These are phyloP conservation scores for Diabrotica virgifera DNA, from an alignment of 1,140 invertebrate genomes.

Conservation along the genomic window DNA sequence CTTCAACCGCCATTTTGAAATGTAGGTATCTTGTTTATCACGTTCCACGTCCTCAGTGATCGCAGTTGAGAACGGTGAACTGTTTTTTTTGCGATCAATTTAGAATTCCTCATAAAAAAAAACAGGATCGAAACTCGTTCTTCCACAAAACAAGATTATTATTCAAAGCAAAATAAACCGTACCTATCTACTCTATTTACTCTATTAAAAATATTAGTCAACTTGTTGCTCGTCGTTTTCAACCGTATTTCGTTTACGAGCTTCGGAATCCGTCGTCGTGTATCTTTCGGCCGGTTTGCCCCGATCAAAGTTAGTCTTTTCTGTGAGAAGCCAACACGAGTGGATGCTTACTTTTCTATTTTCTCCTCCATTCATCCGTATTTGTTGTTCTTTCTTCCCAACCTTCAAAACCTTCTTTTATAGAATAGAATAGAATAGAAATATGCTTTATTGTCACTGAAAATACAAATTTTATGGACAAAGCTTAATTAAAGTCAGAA, in stretches of 20 bases:
- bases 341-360: too few relatives aligned
- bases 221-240: constrained; percentile 23
- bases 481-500: too few relatives aligned
- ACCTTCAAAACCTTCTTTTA: too few relatives aligned
- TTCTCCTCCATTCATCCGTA: too few relatives aligned
- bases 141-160: constrained; percentile 20
- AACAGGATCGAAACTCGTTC: constrained; percentile 20
- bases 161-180: constrained; percentile 16
- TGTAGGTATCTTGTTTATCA: neutral
- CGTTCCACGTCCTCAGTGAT: neutral
- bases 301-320: constrained; percentile 20
- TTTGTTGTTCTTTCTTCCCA: too few relatives aligned
- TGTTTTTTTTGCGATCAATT: constrained; percentile 16
- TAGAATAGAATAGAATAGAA: too few relatives aligned
- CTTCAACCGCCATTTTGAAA: constrained; percentile 11
- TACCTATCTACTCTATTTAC: constrained; percentile 19
- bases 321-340: constrained; percentile 10
- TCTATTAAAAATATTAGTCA: constrained; percentile 23
- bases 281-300: constrained; percentile 6
- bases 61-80: constrained; percentile 12
- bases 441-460: too few relatives aligned
- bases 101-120: constrained; percentile 15
- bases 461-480: too few relatives aligned
- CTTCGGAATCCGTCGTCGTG: constrained; percentile 7
- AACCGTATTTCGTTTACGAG: constrained; percentile 12